phyloP scores from a whole-genome alignment of 1,140 invertebrate genomes.

The Gryllus bimaculatus region DNA sequence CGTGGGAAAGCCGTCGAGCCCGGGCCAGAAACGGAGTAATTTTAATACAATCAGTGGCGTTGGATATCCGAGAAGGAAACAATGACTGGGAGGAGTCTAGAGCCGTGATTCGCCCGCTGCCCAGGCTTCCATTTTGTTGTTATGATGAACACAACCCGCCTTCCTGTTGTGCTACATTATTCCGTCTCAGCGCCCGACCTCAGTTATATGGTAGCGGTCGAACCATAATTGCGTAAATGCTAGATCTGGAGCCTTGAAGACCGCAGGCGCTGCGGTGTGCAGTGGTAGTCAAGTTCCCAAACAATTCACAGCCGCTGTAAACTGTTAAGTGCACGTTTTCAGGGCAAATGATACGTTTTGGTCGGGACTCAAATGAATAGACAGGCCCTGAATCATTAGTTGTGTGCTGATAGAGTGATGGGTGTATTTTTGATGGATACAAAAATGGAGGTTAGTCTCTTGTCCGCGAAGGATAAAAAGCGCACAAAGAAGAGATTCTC shows the following conservation, averaged over 20 bases:
- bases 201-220: background rate
- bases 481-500: background rate
- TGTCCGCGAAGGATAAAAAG: background rate
- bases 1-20: background rate
- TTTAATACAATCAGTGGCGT: background rate
- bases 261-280: background rate
- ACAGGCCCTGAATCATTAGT: background rate
- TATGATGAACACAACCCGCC: background rate
- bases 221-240: background rate
- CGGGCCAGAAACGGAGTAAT: background rate
- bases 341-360: background rate
- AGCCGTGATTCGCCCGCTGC: background rate
- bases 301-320: background rate
- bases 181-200: background rate
- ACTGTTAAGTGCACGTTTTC: background rate
- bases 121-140: background rate
- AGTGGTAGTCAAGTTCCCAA: background rate
- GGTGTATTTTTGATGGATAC: constrained; percentile 16
- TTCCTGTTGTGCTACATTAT: background rate
- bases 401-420: constrained; percentile 15
- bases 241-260: background rate
- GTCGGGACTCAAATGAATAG: background rate
- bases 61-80: background rate
- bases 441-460: background rate
- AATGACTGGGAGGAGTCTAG: background rate